A percentile compares a stretch with the other conserved stretches of the same genome.
Conservation (phyloP, 2,888 invertebrate genomes). For the Periphyllus acericola region DNA sequence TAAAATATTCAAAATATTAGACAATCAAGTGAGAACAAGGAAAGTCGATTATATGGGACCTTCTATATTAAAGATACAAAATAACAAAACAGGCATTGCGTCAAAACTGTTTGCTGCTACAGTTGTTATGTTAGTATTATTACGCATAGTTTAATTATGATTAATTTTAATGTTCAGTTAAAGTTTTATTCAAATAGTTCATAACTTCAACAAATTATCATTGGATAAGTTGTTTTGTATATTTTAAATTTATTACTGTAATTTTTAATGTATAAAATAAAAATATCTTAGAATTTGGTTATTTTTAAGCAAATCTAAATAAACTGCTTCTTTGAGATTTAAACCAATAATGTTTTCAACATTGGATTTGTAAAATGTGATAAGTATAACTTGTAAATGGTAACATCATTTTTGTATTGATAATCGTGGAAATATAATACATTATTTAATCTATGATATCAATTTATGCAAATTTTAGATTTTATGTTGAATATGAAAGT, state of each 20-base stretch:
- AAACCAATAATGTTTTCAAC: background rate
- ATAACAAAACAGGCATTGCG: background rate
- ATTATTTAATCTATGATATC: too few relatives aligned
- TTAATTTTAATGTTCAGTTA: background rate
- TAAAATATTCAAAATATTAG: constrained; percentile 42
- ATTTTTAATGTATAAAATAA: background rate
- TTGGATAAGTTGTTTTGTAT: background rate
- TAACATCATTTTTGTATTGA: too few relatives aligned
- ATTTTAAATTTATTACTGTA: background rate
- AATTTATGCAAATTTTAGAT: too few relatives aligned
- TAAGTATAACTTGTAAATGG: too few relatives aligned
- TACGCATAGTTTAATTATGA: constrained; percentile 1
- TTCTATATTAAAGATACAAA: background rate
- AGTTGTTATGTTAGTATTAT: constrained; percentile 4
- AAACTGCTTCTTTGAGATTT: too few relatives aligned
- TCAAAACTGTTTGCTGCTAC: background rate
- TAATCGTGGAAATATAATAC: too few relatives aligned
- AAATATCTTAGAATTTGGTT: background rate
- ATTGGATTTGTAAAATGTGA: background rate
- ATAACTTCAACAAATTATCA: background rate
- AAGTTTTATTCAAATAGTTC: too few relatives aligned
- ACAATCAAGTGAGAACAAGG: background rate
- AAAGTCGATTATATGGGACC: constrained; percentile 26
- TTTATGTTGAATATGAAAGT: too few relatives aligned
- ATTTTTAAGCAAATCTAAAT: too few relatives aligned